Evolutionary conservation across 2,888 invertebrate species (phyloP).

Genomic region (Polia nebulosa): DNA sequence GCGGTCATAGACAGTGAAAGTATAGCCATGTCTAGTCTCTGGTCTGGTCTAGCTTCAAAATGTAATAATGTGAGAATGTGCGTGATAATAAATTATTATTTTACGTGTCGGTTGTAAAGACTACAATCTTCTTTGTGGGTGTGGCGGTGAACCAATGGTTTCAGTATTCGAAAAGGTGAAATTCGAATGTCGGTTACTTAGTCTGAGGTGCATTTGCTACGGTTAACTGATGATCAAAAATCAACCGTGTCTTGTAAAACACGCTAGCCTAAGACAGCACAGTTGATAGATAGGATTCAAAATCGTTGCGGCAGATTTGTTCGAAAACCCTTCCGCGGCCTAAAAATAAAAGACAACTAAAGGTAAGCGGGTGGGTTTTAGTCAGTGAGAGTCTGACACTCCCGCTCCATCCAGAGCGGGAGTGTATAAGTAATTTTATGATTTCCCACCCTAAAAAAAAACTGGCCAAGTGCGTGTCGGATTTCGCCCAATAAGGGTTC

Average conservation of each 20-base stretch:
- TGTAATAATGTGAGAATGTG: slow-evolving; percentile 36
- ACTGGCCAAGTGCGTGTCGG: too few relatives aligned
- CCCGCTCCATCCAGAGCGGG: too few relatives aligned
- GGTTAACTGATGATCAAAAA: neutral
- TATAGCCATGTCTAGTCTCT: slow-evolving; percentile 22
- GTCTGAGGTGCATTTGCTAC: neutral
- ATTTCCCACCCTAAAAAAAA: too few relatives aligned
- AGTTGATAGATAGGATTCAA: too few relatives aligned
- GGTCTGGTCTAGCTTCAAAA: slow-evolving; percentile 31
- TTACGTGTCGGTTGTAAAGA: neutral
- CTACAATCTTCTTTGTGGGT: slow-evolving; percentile 33
- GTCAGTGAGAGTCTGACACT: too few relatives aligned
- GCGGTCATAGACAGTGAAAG: slow-evolving; percentile 53
- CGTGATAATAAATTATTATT: slow-evolving; percentile 35
- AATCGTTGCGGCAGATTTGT: too few relatives aligned
- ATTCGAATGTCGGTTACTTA: neutral
- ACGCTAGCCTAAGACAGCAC: too few relatives aligned
- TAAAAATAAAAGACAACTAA: too few relatives aligned
- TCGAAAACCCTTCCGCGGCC: too few relatives aligned
- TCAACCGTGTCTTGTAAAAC: neutral
- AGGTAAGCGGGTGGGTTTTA: too few relatives aligned
- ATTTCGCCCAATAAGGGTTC: too few relatives aligned
- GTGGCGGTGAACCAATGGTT: slow-evolving; percentile 18
- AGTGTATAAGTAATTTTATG: too few relatives aligned
- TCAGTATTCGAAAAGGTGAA: slow-evolving; percentile 6